Base-by-base conservation (phyloP, 2,797 vertebrate species). In the Sitta carolinensis region DNA sequence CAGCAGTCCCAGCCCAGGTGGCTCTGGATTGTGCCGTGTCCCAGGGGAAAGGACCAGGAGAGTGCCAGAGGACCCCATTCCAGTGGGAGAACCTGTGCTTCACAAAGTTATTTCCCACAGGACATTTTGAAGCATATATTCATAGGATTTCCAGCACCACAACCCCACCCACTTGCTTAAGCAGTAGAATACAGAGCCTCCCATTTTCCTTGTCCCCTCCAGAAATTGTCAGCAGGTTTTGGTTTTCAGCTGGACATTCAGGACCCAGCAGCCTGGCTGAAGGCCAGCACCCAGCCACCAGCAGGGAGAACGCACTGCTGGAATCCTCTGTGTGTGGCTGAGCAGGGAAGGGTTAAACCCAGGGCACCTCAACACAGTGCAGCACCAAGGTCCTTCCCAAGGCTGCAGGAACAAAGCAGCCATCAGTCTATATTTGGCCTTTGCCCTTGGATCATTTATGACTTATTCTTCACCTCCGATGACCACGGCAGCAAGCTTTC, bases 401-500 rank as follows among this genome's bases (percentile, higher is more conserved):
- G 96, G 97, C 97, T 96, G 72, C 52, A 5, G 83, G 97, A 98
- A 98, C 97, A 98, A 97, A 95, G 95, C 97, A 95, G 97, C 97
- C 93, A 98, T 98, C 97, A 96, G 96, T 98, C 98, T 97, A 97
- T 97, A 97, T 97, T 94, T 98, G 98, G 78, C 98, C 97, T 98
- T 97, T 98, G 98, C 97, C 97, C 98, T 81, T 23, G 45, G 91
- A 92, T 97, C 96, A 89, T 97, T 98, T 98, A 98, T 98, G 97
- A 97, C 97, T 98, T 97, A 97, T 97, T 98, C 97, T 97, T 97
- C 96, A 97, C 95, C 97, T 97, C 92, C 20, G 91, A 95, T 96
- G 97, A 97, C 98, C 97, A 97, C 92, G 74, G 92, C 13, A 90
- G 97, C 47, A 67, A 95, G 97, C 95, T 97, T 96, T 97, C 97